Percentiles rank a stretch among this genome's conserved stretches.
Evolutionary conservation across 2,113 vertebrate genomes (phyloP).

Genomic region (Psephotus haematonotus): DNA sequence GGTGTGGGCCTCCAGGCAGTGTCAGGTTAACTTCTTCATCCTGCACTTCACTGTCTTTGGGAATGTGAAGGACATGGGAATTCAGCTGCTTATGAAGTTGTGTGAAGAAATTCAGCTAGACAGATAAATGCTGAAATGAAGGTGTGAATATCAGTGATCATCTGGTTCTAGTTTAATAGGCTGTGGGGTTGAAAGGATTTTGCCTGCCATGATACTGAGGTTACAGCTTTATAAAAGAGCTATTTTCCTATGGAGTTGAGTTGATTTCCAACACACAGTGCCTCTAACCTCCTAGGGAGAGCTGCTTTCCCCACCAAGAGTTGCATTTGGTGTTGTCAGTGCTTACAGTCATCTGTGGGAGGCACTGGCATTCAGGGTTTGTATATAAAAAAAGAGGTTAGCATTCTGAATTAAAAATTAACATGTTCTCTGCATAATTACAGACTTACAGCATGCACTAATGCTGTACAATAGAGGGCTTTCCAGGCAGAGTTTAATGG

Average conservation of each 20-base stretch:
- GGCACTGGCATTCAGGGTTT: background rate
- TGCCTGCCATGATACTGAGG: background rate
- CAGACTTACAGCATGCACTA: background rate
- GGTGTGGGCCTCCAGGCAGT: background rate
- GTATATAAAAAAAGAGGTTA: background rate
- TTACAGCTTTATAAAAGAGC: background rate
- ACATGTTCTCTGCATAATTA: conserved; percentile 9
- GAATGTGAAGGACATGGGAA: background rate
- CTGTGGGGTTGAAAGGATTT: background rate
- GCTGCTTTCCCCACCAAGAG: background rate
- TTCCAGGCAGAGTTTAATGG: conserved; percentile 7
- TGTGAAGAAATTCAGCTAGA: background rate
- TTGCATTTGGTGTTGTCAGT: background rate
- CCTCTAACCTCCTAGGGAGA: background rate
- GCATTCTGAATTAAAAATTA: conserved; percentile 52
- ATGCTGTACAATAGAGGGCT: background rate
- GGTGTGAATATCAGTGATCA: background rate
- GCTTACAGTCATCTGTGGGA: background rate
- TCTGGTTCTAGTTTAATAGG: background rate
- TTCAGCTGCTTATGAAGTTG: background rate
- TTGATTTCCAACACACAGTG: rapidly evolving
- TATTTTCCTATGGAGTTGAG: background rate
- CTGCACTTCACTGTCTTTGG: background rate
- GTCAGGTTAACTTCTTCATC: background rate
- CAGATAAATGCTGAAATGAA: background rate